Evolutionary conservation across 2,113 vertebrate genomes (phyloP).

Genomic region (Irena cyanogastra): DNA sequence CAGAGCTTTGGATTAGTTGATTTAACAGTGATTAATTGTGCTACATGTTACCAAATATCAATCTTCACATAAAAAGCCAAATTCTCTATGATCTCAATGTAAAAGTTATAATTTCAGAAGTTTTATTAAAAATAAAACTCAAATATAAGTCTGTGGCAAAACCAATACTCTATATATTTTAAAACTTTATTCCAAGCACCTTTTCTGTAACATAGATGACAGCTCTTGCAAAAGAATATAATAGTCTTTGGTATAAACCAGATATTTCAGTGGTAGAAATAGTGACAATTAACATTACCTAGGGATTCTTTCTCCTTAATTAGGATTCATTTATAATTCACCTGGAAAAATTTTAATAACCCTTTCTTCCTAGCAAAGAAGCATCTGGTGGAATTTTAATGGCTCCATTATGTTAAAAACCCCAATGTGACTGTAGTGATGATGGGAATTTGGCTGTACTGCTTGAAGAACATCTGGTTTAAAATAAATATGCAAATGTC

Average conservation of each 20-base stretch:
- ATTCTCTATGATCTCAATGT: not conserved
- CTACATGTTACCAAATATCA: not conserved
- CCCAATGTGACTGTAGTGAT: not conserved
- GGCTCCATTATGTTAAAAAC: conserved; percentile 43
- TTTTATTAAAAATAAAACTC: not conserved
- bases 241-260: not conserved
- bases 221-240: not conserved
- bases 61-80: not conserved
- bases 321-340: conserved; percentile 24
- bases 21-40: not conserved
- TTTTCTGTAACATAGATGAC: not conserved
- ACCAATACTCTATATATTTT: not conserved
- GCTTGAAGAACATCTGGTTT: conserved; percentile 47
- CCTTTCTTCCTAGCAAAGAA: not conserved
- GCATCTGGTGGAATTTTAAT: conserved; percentile 27
- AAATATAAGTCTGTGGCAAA: not conserved
- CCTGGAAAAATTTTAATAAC: conserved; percentile 24
- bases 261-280: not conserved
- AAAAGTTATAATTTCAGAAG: not conserved
- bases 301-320: not conserved
- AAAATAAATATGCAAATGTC: conserved; percentile 64
- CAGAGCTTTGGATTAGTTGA: not conserved
- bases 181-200: not conserved
- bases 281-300: not conserved
- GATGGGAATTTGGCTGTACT: conserved; percentile 43